These are phyloP conservation scores for Hydriomena furcata DNA, from an alignment of 2,888 invertebrate genomes.

Conservation along the genomic window DNA sequence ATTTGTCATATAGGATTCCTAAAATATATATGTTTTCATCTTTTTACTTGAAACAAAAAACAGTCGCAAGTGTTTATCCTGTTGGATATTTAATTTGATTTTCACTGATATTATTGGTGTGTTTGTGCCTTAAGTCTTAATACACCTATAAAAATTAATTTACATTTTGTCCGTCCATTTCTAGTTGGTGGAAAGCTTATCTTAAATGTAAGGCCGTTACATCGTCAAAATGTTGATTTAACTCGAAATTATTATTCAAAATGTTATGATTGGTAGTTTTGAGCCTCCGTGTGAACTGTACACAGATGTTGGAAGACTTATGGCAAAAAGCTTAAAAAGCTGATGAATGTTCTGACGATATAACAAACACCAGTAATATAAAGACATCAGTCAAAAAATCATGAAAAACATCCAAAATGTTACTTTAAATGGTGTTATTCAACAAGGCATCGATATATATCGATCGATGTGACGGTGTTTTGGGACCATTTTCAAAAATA, in stretches of 20 bases:
- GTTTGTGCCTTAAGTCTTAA: no score
- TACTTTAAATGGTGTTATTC: background rate
- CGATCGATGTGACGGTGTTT: conserved; percentile 14
- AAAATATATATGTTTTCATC: no score
- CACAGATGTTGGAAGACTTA: conserved; percentile 9
- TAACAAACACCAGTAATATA: conserved; percentile 8
- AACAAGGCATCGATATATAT: conserved; percentile 3
- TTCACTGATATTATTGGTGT: no score
- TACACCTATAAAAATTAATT: no score
- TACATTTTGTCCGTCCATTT: background rate
- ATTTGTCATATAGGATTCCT: no score
- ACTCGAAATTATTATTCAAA: background rate
- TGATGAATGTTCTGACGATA: conserved; percentile 17
- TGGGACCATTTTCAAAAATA: conserved; percentile 8
- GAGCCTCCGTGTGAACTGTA: background rate
- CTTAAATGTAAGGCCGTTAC: conserved; percentile 23
- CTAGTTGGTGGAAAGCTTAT: conserved; percentile 14
- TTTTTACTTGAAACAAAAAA: no score
- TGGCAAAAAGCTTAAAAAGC: background rate
- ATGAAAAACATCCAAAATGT: conserved; percentile 13
- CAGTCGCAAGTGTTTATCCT: no score
- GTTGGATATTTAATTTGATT: no score
- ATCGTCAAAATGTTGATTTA: conserved; percentile 20
- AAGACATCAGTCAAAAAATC: conserved; percentile 20
- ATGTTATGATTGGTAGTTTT: background rate